These are phyloP conservation scores for Beroe ovata DNA, from an alignment of 37 sponge, comb jelly and placozoan genomes.

Conservation along the genomic window DNA sequence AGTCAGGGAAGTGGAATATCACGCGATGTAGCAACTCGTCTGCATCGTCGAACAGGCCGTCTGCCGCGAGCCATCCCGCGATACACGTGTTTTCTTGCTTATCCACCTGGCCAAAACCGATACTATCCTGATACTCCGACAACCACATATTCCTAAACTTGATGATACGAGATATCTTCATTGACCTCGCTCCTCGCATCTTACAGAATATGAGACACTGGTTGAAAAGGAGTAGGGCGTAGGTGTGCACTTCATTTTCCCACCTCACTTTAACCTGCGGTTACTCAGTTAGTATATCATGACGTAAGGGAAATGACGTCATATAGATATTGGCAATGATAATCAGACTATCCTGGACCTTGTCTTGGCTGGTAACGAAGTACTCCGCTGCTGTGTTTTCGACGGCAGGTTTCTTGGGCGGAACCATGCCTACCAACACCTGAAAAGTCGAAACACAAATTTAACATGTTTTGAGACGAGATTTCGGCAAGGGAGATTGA, in stretches of 20 bases:
- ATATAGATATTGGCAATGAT: too few species aligned
- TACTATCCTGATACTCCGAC: not conserved
- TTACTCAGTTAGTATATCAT: too few species aligned
- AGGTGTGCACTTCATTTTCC: slow-evolving; percentile 32
- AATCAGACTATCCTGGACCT: too few species aligned
- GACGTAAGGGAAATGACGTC: too few species aligned
- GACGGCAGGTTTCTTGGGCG: not conserved
- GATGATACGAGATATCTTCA: slow-evolving; percentile 61
- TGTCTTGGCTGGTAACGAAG: slow-evolving; percentile 19
- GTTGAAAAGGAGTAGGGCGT: slow-evolving; percentile 59
- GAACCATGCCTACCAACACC: slow-evolving; percentile 44
- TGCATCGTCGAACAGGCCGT: slow-evolving; percentile 26
- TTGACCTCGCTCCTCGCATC: not conserved
- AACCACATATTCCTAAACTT: slow-evolving; percentile 58
- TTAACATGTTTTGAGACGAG: too few species aligned
- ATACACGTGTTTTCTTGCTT: slow-evolving; percentile 62
- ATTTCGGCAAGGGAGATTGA: too few species aligned
- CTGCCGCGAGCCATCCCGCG: slow-evolving; percentile 43
- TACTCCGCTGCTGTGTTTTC: not conserved
- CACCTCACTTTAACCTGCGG: slow-evolving; percentile 61
- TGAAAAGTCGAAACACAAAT: too few species aligned
- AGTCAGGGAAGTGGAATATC: slow-evolving; percentile 56
- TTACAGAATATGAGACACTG: slow-evolving; percentile 56
- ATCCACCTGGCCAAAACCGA: slow-evolving; percentile 62
- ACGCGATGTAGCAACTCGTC: not conserved